Evolutionary conservation across 2,113 vertebrate genomes (phyloP).

Genomic region (Amphiprion ocellaris): DNA sequence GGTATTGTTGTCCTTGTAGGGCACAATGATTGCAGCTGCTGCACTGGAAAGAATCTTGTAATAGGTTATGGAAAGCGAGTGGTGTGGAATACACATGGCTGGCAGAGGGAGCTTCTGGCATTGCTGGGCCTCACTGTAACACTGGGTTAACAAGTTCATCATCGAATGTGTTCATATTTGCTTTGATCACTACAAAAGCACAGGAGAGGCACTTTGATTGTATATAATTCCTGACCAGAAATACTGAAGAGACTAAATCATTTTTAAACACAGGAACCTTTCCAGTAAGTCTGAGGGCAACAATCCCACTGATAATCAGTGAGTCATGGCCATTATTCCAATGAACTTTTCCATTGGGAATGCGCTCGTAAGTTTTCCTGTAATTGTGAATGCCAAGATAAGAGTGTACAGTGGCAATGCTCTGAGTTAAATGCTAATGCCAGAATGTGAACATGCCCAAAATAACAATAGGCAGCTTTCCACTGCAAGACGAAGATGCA

Average conservation of each 20-base stretch:
- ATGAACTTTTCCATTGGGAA: background rate
- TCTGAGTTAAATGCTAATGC: background rate
- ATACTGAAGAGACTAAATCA: background rate
- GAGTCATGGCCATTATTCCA: conserved; percentile 3
- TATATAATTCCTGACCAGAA: background rate
- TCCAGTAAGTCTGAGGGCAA: background rate
- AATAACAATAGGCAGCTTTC: background rate
- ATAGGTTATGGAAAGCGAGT: conserved; percentile 45
- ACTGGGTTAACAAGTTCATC: conserved; percentile 33
- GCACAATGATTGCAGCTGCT: conserved; percentile 47
- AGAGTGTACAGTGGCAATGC: background rate
- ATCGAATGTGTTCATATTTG: background rate
- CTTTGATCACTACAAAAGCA: background rate
- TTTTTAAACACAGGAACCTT: background rate
- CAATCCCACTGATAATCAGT: background rate
- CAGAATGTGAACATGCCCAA: background rate
- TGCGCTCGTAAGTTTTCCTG: background rate
- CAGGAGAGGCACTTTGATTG: background rate
- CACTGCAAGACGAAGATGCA: no score
- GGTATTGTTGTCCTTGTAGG: conserved; percentile 35
- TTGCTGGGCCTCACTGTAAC: conserved; percentile 4
- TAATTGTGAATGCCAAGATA: conserved; percentile 2
- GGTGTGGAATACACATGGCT: conserved; percentile 54
- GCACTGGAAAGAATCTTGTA: conserved; percentile 57
- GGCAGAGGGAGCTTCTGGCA: conserved; percentile 45